phyloP scores from a whole-genome alignment of 2,797 vertebrate species.

The Poeciliopsis paucimaculata region DNA sequence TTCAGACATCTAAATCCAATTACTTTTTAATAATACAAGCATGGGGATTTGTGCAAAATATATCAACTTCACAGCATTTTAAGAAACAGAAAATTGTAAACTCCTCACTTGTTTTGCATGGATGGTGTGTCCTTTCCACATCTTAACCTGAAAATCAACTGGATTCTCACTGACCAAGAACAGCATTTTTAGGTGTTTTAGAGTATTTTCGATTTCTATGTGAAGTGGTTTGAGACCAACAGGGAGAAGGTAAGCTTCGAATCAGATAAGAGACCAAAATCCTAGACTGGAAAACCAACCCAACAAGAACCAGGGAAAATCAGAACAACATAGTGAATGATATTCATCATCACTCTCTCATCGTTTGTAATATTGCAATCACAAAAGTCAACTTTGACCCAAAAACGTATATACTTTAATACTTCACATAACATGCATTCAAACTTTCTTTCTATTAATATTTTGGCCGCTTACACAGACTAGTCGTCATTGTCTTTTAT shows the following conservation, averaged over 20 bases:
- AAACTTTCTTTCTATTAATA: neutral
- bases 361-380: neutral
- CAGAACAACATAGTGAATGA: neutral
- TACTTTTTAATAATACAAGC: slow-evolving; percentile 35
- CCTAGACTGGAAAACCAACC: neutral
- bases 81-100: neutral
- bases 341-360: neutral
- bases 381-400: neutral
- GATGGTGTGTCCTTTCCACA: neutral
- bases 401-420: neutral
- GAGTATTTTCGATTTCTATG: neutral
- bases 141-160: neutral
- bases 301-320: neutral
- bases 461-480: no score
- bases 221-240: neutral
- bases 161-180: neutral
- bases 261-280: neutral
- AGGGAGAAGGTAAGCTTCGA: neutral
- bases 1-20: slow-evolving; percentile 32
- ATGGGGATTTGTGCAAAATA: neutral
- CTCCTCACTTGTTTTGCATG: neutral
- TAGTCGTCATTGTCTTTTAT: no score
- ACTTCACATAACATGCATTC: neutral
- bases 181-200: neutral
- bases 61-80: neutral